These are phyloP conservation scores for Cantharis rustica DNA, from an alignment of 2,888 invertebrate genomes.

Conservation along the genomic window DNA sequence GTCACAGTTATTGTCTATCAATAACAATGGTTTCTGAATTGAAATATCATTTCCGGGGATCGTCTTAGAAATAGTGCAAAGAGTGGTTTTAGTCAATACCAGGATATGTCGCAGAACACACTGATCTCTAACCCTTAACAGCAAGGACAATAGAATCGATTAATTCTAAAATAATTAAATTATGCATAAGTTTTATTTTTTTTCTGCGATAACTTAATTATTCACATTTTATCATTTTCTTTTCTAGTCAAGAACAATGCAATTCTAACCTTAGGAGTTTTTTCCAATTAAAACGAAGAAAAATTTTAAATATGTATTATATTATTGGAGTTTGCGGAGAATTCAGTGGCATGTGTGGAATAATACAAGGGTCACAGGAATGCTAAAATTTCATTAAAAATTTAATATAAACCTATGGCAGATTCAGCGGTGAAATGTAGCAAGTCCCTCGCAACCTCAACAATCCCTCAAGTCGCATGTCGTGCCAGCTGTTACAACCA, in stretches of 20 bases:
- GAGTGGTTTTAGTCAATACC: slow-evolving; percentile 28
- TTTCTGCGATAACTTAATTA: background rate
- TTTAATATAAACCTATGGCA: slow-evolving; percentile 43
- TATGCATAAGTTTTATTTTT: background rate
- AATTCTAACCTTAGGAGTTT: background rate
- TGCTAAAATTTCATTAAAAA: slow-evolving; percentile 45
- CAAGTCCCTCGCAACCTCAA: slow-evolving; percentile 34
- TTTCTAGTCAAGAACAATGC: background rate
- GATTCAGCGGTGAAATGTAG: slow-evolving; percentile 20
- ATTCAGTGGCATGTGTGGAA: slow-evolving; percentile 29
- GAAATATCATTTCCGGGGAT: slow-evolving; percentile 39
- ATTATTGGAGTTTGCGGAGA: slow-evolving; percentile 15
- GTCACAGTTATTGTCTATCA: slow-evolving; percentile 28
- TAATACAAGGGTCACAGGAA: slow-evolving; percentile 16
- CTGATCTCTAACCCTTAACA: slow-evolving; percentile 29
- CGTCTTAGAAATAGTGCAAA: slow-evolving; percentile 31
- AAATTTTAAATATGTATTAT: slow-evolving; percentile 11
- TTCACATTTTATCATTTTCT: background rate
- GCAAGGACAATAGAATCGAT: slow-evolving; percentile 10
- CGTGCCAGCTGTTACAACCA: slow-evolving; percentile 43
- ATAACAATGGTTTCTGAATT: slow-evolving; percentile 35
- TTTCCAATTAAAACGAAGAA: background rate
- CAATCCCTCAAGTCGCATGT: slow-evolving; percentile 44
- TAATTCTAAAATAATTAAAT: background rate
- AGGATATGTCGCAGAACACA: slow-evolving; percentile 31